Base-by-base conservation (phyloP, 2,888 invertebrate species). In the Auanema freiburgensis region DNA sequence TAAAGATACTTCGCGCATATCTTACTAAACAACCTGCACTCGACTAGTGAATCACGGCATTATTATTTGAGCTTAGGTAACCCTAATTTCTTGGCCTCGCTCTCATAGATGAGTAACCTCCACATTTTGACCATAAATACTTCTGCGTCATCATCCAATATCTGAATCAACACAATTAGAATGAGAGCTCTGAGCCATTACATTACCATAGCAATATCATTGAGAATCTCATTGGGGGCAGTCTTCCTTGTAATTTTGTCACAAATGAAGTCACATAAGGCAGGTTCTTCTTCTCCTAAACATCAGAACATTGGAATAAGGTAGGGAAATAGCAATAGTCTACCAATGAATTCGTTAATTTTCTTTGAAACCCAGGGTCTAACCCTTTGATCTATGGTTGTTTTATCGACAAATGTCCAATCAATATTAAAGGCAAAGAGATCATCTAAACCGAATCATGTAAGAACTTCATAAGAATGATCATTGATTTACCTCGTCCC, bases 71-170 rank as follows among this genome's bases (percentile, higher is more conserved):
- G n/a, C 52, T 63, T 61, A 65, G 21, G 60, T 58, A 72, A 57
- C 23, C 74, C 74, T 24, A 67, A 18, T 25, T 59, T 65, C 50
- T 67, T 63, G 40, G 69, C 65, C 88, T 98, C 97, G 79, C 96
- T 92, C 89, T 99, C 98, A 87, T 97, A 99, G 82, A 99, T 97
- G 72, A 99, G 89, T 83, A 99, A 88, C 78, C 98, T 89, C 98
- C 98, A 99, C 95, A 99, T 94, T 89, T 99, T 99, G 72, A 98
- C 95, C 80, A 98, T 96, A 88, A 99, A 99, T 76, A 96, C 95
- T 87, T 98, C 97, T 3, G 98, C 98, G 86, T 99, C 98, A 85
- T 99, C 97, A 85, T 99, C 98, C 83, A 99, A 88, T 77, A 98
- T 95, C 96, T 96, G 73, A 73, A 59, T 40, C 41, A 16, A 52